These are phyloP conservation scores for Archilochus colubris DNA, from an alignment of 2,113 vertebrate genomes.

Conservation along the genomic window DNA sequence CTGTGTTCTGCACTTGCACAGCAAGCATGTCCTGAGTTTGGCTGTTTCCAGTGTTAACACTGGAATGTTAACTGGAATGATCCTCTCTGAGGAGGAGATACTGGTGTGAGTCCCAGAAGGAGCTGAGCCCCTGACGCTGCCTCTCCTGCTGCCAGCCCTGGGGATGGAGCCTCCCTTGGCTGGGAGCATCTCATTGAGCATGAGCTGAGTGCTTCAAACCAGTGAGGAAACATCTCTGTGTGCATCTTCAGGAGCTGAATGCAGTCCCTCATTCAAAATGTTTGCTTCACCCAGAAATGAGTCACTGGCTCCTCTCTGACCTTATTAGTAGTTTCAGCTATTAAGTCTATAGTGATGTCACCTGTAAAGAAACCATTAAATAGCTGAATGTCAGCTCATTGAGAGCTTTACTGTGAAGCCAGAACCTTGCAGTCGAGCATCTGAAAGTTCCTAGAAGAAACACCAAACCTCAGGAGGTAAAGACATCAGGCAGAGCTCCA, in stretches of 20 bases:
- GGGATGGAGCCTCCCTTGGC: background rate
- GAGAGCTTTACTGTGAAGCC: slow-evolving; percentile 3
- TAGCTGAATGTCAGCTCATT: slow-evolving; percentile 5
- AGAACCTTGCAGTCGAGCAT: background rate
- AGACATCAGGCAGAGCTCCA: slow-evolving; percentile 4
- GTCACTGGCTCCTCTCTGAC: slow-evolving; percentile 6
- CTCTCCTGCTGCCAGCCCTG: background rate
- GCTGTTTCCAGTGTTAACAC: background rate
- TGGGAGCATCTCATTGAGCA: rapidly evolving
- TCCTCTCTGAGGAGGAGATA: background rate
- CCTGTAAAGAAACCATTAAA: slow-evolving; percentile 45
- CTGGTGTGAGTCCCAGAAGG: too few species aligned
- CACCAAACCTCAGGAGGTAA: background rate
- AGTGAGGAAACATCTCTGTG: background rate
- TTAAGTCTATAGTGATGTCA: slow-evolving; percentile 27
- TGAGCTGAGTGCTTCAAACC: background rate
- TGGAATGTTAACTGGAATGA: too few species aligned
- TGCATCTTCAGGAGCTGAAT: background rate
- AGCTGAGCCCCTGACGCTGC: background rate
- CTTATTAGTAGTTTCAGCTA: background rate
- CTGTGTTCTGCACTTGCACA: background rate
- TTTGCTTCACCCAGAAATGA: background rate
- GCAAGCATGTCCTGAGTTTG: background rate
- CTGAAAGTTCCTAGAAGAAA: slow-evolving; percentile 52
- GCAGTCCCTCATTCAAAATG: background rate